Conservation (phyloP, 2,888 invertebrate genomes). For the Bimastos eiseni region DNA sequence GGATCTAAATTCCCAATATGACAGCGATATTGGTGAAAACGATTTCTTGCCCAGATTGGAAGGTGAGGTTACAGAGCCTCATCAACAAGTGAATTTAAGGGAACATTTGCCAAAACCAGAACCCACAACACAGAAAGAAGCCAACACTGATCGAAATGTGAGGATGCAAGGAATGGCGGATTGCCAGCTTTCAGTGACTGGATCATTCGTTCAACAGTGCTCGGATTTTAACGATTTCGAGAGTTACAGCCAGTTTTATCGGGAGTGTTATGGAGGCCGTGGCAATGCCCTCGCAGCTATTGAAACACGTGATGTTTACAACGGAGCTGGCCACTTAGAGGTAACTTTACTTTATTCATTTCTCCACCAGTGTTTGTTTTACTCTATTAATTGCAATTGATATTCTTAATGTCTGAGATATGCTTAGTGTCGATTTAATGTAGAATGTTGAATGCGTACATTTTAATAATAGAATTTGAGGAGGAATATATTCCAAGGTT, state of each 20-base stretch:
- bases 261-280: neutral
- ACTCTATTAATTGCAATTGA: neutral
- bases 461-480: neutral
- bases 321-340: neutral
- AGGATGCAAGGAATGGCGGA: neutral
- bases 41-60: neutral
- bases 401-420: neutral
- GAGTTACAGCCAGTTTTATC: neutral
- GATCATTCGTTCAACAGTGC: neutral
- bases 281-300: neutral
- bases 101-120: slow-evolving; percentile 3
- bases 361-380: neutral
- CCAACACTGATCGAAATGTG: neutral
- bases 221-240: neutral
- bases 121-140: neutral
- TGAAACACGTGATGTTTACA: neutral
- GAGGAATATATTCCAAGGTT: neutral
- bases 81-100: neutral
- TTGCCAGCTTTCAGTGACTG: neutral
- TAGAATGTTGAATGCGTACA: neutral
- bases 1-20: neutral
- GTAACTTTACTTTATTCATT: neutral
- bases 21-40: neutral
- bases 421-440: too few species aligned
- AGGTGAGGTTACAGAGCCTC: neutral